These are phyloP conservation scores for Coccyzus lansbergi DNA, from an alignment of 2,797 vertebrate species.

Conservation along the genomic window DNA sequence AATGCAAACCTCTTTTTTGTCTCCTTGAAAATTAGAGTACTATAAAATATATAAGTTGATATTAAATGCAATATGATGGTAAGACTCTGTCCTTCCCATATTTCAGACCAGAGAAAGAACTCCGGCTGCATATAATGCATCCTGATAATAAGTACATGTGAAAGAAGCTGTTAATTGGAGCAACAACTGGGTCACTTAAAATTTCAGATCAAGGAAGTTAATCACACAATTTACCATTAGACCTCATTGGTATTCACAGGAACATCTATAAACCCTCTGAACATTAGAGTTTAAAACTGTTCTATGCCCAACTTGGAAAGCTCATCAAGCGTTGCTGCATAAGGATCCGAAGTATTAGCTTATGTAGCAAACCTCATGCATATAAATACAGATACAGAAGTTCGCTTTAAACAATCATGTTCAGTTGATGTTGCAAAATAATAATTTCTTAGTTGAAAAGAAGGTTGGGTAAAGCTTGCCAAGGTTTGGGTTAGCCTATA, in stretches of 20 bases:
- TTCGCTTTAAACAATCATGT: neutral
- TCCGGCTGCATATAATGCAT: neutral
- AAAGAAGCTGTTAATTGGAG: conserved; percentile 51
- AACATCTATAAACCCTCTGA: conserved; percentile 31
- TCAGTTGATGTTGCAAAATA: neutral
- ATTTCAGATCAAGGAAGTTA: conserved; percentile 40
- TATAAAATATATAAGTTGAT: neutral
- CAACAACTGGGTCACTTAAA: conserved; percentile 48
- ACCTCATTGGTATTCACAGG: conserved; percentile 30
- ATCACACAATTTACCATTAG: conserved; percentile 49
- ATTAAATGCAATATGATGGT: neutral
- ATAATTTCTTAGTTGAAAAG: neutral
- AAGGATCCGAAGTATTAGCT: neutral
- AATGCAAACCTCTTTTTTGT: neutral
- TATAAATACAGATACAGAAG: neutral
- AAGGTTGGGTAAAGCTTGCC: neutral
- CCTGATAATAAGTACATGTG: conserved; percentile 4
- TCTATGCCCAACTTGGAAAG: neutral
- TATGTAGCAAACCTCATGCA: neutral
- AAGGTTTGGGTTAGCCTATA: neutral
- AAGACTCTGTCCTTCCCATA: neutral
- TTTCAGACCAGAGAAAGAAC: neutral
- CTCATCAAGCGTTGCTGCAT: neutral
- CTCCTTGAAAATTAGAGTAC: neutral
- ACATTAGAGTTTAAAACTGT: neutral